A percentile compares a stretch with the other conserved stretches of the same genome.
Conservation (phyloP, 2,113 vertebrate species). For the Danio rerio region GRCz12tu NC_133194.1:22606501-22607000, state of each 20-base stretch:
- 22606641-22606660: neutral
- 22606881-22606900: too few species aligned
- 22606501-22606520: constrained; percentile 14
- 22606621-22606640: neutral
- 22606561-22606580: constrained; percentile 15
- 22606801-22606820: neutral
- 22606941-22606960: too few species aligned
- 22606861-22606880: neutral
- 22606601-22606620: neutral
- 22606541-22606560: constrained; percentile 45
- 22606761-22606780: neutral
- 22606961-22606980: too few species aligned
- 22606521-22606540: neutral
- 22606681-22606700: neutral
- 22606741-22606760: neutral
- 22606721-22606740: too few species aligned
- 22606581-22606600: neutral
- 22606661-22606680: too few species aligned
- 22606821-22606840: neutral
- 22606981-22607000: too few species aligned
- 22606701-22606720: neutral
- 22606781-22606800: neutral
- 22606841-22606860: neutral
- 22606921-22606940: too few species aligned
- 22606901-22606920: too few species aligned